Evolutionary conservation across 2,888 invertebrate species (phyloP), one percentile per base, ranked within the genome.

Genomic region (Caenorhabditis sp.): DNA sequence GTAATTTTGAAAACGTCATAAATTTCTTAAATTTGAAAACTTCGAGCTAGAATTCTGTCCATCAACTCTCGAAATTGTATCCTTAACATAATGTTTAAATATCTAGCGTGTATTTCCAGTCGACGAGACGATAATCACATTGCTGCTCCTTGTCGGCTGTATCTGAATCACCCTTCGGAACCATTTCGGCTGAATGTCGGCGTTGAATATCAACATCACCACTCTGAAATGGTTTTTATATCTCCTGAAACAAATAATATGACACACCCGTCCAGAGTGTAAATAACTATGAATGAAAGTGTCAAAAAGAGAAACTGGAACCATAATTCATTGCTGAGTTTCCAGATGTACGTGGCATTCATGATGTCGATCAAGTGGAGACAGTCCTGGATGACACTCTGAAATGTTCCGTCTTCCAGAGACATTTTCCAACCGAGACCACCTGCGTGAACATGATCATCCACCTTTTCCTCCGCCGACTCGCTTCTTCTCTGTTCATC

Each of bases 371-470:
- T 47, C 22, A 79, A 32, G 18, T 79, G 78, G 4, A 79, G 70
- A 50, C 68, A 69, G 32, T 78, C 67, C 50, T 74, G 67, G 15
- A 72, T 40, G 0, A 64, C 56, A 37, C 72, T 64, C 56, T 74
- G 67, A 47, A 65, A 28, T 15, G 32, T 2, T 50, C n/a, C n/a
- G n/a, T 20, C 5, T 32, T 6, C 28, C 8, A 11, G n/a, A 50
- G n/a, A 51, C 6, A 51, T 51, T 24, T 2, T 22, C 51, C 9
- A 20, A 37, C 13, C 18, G 5, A 11, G 32, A 4, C 9, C 5
- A 77, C 76, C 68, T 77, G 76, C 20, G 50, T 20, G 26, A 77
- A 77, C 77, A 68, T 68, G 22, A 77, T 56, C 77, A 77, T 69
- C 77, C 77, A 69, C 35, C 50, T n/a, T 15, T 26, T 62, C 4